Evolutionary conservation across 2,888 invertebrate genomes (phyloP).

Genomic region (Notodonta dromedarius): DNA sequence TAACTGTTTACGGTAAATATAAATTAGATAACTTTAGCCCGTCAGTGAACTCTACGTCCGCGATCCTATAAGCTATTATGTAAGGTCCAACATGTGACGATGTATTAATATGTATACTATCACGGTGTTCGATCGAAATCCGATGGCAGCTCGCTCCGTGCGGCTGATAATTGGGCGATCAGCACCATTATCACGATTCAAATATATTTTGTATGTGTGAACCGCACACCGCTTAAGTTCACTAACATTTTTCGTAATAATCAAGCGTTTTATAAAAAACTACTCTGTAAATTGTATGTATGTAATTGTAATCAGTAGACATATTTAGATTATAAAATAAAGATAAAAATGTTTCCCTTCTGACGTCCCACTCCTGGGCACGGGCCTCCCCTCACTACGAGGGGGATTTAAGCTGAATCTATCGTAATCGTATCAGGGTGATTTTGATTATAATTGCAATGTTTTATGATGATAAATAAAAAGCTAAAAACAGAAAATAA

Average conservation of each 20-base stretch:
- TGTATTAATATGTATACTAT: slow-evolving; percentile 6
- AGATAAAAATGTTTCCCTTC: no score
- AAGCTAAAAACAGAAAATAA: no score
- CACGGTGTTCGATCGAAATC: slow-evolving; percentile 49
- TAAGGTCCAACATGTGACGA: not conserved
- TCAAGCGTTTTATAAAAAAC: not conserved
- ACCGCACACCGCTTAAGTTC: slow-evolving; percentile 36
- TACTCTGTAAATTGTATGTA: not conserved
- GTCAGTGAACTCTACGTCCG: not conserved
- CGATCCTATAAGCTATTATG: not conserved
- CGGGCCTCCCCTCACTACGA: no score
- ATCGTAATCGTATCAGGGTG: no score
- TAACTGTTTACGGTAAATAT: no score
- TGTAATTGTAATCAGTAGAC: not conserved
- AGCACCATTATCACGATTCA: slow-evolving; percentile 51
- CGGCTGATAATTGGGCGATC: slow-evolving; percentile 50
- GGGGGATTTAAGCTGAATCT: no score
- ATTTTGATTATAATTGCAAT: no score
- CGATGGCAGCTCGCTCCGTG: slow-evolving; percentile 43
- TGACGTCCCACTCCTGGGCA: no score
- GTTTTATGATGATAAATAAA: no score
- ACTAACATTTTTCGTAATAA: slow-evolving; percentile 23
- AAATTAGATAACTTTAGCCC: no score
- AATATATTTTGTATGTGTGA: slow-evolving; percentile 62
- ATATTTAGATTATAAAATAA: no score